Conservation (phyloP, 2,888 invertebrate genomes). For the Hemaris fuciformis region DNA sequence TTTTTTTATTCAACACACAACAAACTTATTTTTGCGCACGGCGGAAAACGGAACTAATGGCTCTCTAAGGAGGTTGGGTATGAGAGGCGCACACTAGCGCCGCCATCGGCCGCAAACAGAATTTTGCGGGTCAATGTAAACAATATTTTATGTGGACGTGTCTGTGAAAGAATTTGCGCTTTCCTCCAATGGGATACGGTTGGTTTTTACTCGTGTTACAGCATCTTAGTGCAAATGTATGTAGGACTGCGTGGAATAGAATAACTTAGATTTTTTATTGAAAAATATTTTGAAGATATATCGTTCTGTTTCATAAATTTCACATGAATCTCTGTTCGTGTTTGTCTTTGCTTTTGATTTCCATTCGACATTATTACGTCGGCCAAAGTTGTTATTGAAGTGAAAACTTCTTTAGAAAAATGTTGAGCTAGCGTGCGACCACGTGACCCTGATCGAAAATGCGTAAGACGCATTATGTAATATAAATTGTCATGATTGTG, state of each 20-base stretch:
- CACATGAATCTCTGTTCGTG: not conserved
- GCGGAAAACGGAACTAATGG: not conserved
- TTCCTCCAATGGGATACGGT: not conserved
- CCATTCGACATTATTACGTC: too few relatives aligned
- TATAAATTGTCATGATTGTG: too few relatives aligned
- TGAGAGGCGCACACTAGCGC: not conserved
- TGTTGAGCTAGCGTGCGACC: too few relatives aligned
- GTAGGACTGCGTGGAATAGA: not conserved
- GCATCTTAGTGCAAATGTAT: not conserved
- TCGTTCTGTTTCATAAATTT: not conserved
- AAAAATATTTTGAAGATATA: not conserved
- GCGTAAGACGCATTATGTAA: too few relatives aligned
- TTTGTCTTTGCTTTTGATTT: too few relatives aligned
- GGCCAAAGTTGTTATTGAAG: too few relatives aligned
- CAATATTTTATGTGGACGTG: not conserved
- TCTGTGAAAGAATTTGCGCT: not conserved
- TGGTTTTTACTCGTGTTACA: too few relatives aligned
- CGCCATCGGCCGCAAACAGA: not conserved
- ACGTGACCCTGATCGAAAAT: too few relatives aligned
- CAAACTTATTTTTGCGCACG: not conserved
- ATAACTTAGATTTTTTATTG: not conserved
- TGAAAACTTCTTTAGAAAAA: too few relatives aligned
- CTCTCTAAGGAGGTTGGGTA: not conserved
- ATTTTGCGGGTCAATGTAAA: not conserved
- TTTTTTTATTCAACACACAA: not conserved